A percentile compares a stretch with the other conserved stretches of the same genome.
phyloP scores from a whole-genome alignment of 2,113 vertebrate species.

The Elachura formosa region DNA sequence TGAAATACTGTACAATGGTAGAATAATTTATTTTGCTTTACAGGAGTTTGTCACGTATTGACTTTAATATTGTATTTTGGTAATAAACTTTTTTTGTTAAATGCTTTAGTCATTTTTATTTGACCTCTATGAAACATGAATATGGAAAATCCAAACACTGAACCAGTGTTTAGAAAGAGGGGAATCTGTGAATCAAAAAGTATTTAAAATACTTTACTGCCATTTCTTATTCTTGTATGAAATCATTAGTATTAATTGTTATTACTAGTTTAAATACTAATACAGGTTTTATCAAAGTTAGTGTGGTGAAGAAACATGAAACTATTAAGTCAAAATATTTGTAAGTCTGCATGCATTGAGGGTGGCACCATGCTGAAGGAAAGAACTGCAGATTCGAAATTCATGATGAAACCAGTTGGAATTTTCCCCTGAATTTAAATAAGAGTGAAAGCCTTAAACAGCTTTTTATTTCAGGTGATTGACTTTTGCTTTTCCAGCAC shows the following conservation, averaged over 20 bases:
- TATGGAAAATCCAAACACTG: background rate
- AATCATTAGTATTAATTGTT: background rate
- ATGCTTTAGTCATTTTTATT: constrained; percentile 40
- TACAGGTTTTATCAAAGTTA: background rate
- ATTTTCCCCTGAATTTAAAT: background rate
- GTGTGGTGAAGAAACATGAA: background rate
- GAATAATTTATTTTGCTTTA: constrained; percentile 92
- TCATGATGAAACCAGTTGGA: background rate
- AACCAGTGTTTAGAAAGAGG: background rate
- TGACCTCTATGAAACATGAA: background rate
- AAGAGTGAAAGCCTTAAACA: background rate
- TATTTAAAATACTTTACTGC: background rate
- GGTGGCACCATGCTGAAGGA: background rate
- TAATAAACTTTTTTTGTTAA: constrained; percentile 90
- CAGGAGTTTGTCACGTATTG: constrained; percentile 84
- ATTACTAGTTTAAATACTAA: background rate
- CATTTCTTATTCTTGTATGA: background rate
- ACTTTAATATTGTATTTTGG: constrained; percentile 93
- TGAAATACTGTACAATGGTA: constrained; percentile 80
- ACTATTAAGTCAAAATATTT: background rate
- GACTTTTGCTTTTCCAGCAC: background rate
- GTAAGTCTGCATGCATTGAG: background rate
- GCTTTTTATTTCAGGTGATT: background rate
- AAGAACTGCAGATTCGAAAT: background rate
- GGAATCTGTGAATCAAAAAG: background rate